Base-by-base conservation (phyloP, 2,888 invertebrate species). In the Clivina fossor region DNA sequence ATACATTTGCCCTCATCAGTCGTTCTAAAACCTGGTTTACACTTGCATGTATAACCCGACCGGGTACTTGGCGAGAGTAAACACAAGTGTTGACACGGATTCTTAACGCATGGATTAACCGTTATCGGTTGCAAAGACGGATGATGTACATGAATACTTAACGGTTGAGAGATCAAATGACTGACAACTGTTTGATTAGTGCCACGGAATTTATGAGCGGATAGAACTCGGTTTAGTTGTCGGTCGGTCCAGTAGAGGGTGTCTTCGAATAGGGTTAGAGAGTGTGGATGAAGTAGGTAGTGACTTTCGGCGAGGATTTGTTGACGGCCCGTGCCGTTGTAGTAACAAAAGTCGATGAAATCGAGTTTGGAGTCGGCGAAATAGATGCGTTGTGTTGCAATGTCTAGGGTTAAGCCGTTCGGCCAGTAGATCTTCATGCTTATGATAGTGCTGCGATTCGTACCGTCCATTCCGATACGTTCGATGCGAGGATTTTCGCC, bases 381-480 rank as follows among this genome's bases (percentile, higher is more conserved):
- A 74, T 99, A 99, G 0, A 99, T 86, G 43, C 97, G 77, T 68
- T 89, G 88, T 0, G 89, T 96, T 0, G 97, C 89, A 15, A 93
- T 90, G 69, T 99, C 99, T 2, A 99, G 75, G 0, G 98, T 93
- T n/a, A 99, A 76, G 0, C 97, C 97, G 69, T 97, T 98, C 0
- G 98, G 98, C 97, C 97, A 98, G 75, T 93, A 97, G 59, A 99
- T 93, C 71, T 96, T 96, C 0, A 93, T 93, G 35, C 85, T 89
- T 41, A 97, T 89, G 46, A 97, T 93, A 0, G 86, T 84, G 13
- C 81, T 81, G 3, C 96, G 81, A 66, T 87, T 86, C 0, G 86
- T 85, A 0, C 98, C 98, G 69, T 99, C 98, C 92, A 99, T 91
- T 11, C 95, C 95, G 4, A 95, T 88, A 55, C 96, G 79, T 71